Percentiles rank a stretch among this genome's conserved stretches.
phyloP scores from a whole-genome alignment of 2,888 invertebrate genomes.

The Dicycla oo region DNA sequence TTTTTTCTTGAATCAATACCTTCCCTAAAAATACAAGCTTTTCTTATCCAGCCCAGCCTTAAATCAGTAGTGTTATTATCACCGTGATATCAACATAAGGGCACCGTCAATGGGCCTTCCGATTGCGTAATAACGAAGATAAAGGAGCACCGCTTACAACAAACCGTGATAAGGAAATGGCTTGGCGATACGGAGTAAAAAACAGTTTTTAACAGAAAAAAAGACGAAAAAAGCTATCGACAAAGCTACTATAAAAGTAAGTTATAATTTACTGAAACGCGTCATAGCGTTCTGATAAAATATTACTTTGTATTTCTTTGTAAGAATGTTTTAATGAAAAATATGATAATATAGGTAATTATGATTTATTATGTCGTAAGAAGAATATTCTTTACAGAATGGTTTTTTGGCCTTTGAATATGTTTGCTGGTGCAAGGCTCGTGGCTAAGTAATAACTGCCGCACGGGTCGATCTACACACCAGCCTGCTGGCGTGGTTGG shows the following conservation, averaged over 20 bases:
- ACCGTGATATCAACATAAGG: slow-evolving; percentile 51
- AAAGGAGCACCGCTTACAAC: slow-evolving; percentile 36
- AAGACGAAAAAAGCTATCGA: background rate
- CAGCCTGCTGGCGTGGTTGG: too few species aligned
- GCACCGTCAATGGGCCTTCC: slow-evolving; percentile 44
- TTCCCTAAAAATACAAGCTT: slow-evolving; percentile 16
- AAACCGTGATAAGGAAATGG: slow-evolving; percentile 39
- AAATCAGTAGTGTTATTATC: slow-evolving; percentile 65
- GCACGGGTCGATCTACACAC: too few species aligned
- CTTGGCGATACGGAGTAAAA: slow-evolving; percentile 32
- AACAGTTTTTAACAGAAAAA: slow-evolving; percentile 10
- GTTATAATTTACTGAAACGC: background rate
- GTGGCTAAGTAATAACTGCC: too few species aligned
- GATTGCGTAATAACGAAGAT: slow-evolving; percentile 38
- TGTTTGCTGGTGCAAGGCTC: too few species aligned
- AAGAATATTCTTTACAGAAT: too few species aligned
- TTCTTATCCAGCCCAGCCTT: slow-evolving; percentile 46
- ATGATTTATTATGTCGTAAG: too few species aligned
- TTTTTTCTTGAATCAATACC: slow-evolving; percentile 6
- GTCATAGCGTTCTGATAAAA: background rate
- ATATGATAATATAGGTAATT: too few species aligned
- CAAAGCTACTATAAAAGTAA: background rate
- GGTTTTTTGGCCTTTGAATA: background rate
- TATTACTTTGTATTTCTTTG: background rate
- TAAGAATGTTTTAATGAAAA: too few species aligned